A percentile compares a stretch with the other conserved stretches of the same genome.
Conservation (phyloP, 2,113 vertebrate species). For the Acrocephalus arundinaceus region DNA sequence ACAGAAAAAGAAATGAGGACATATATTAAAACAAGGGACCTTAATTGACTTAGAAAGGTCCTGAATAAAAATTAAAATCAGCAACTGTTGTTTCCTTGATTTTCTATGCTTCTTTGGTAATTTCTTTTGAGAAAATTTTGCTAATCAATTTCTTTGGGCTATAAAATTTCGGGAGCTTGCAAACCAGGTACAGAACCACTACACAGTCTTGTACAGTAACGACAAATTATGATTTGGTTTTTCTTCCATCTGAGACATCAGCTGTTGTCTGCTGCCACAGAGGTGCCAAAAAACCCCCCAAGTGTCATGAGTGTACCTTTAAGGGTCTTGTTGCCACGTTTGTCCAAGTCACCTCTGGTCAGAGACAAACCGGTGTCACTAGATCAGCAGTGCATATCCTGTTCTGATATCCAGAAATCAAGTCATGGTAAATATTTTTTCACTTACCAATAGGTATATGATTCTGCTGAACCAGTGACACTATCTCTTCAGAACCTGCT, state of each 20-base stretch:
- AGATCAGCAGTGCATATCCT: background rate
- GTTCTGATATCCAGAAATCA: background rate
- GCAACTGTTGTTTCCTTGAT: background rate
- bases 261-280: background rate
- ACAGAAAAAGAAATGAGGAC: background rate
- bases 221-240: background rate
- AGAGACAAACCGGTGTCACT: background rate
- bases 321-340: rapidly evolving
- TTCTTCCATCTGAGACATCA: background rate
- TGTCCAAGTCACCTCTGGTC: background rate
- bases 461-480: constrained; percentile 82
- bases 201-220: background rate
- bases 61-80: background rate
- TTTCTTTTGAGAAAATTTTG: background rate
- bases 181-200: background rate
- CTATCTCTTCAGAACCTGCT: constrained; percentile 79
- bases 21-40: background rate
- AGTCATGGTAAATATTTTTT: background rate
- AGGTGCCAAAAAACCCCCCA: background rate
- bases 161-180: background rate
- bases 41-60: background rate
- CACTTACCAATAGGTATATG: constrained; percentile 88
- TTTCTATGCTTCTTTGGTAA: background rate
- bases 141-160: background rate
- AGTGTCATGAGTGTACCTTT: background rate